These are phyloP conservation scores for Yoshiicerus persimilis DNA, from an alignment of 1,140 invertebrate species.

Conservation along the genomic window DNA sequence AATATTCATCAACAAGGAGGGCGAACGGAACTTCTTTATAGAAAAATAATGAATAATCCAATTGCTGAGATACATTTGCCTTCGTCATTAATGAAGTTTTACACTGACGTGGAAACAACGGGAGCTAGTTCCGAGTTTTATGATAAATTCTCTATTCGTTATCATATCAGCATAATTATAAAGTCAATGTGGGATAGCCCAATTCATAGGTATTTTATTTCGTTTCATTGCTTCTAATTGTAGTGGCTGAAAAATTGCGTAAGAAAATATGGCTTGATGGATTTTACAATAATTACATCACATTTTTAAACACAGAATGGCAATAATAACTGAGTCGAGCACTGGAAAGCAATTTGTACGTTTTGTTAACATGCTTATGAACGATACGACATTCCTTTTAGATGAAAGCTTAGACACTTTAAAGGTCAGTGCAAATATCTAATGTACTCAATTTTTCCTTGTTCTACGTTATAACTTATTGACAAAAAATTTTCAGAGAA, in stretches of 20 bases:
- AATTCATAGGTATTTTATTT: constrained; percentile 57
- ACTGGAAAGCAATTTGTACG: constrained; percentile 93
- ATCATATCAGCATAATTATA: constrained; percentile 95
- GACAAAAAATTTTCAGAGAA: no score
- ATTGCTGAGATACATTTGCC: constrained; percentile 79
- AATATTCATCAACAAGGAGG: constrained; percentile 80
- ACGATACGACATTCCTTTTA: constrained; percentile 95
- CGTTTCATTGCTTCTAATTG: no score
- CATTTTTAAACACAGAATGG: constrained; percentile 4
- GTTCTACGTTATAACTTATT: no score
- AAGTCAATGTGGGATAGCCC: constrained; percentile 81
- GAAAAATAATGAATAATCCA: constrained; percentile 78
- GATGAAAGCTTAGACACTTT: constrained; percentile 94
- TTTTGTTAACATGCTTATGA: constrained; percentile 99
- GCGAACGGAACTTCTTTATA: constrained; percentile 63
- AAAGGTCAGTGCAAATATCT: constrained; percentile 65
- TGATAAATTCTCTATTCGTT: constrained; percentile 97
- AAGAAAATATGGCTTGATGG: no score
- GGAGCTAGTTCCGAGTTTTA: constrained; percentile 97
- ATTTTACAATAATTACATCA: constrained; percentile 5
- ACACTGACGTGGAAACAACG: constrained; percentile 91
- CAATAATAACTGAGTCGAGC: constrained; percentile 52
- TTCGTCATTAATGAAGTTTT: constrained; percentile 94
- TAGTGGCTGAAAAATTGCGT: no score
- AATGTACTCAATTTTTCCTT: no score